Conservation (phyloP, 2,888 invertebrate genomes). For the Dione vanillae region DNA sequence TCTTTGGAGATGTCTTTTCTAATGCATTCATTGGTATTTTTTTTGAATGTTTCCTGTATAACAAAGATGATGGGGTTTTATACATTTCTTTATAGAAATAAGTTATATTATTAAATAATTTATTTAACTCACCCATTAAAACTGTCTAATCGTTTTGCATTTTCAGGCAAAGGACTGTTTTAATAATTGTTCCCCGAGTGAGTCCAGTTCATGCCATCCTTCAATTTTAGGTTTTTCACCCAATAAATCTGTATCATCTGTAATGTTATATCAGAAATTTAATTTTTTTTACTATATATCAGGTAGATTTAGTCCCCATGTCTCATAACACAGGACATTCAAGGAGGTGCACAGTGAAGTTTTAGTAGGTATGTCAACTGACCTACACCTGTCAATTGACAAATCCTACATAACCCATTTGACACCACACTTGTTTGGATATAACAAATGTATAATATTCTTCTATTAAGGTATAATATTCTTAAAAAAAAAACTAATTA, state of each 20-base stretch:
- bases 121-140: conserved; percentile 65
- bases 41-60: conserved; percentile 78
- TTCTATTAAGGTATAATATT: too few species aligned
- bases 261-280: too few species aligned
- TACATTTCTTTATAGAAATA: neutral
- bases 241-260: conserved; percentile 69
- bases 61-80: conserved; percentile 46
- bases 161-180: conserved; percentile 87
- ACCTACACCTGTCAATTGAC: too few species aligned
- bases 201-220: conserved; percentile 90
- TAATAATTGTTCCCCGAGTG: conserved; percentile 91
- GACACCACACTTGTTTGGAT: too few species aligned
- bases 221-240: conserved; percentile 64
- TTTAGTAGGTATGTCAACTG: too few species aligned
- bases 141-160: conserved; percentile 68
- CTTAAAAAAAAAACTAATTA: too few species aligned
- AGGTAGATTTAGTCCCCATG: too few species aligned
- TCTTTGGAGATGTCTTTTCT: conserved; percentile 69
- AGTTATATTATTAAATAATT: neutral
- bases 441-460: too few species aligned
- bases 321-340: too few species aligned
- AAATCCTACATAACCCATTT: too few species aligned
- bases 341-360: too few species aligned
- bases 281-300: too few species aligned
- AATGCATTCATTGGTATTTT: conserved; percentile 88